Percentiles rank a stretch among this genome's conserved stretches.
Evolutionary conservation across 2,888 invertebrate genomes (phyloP).

Genomic region (Caenorhabditis macrosperma): DNA sequence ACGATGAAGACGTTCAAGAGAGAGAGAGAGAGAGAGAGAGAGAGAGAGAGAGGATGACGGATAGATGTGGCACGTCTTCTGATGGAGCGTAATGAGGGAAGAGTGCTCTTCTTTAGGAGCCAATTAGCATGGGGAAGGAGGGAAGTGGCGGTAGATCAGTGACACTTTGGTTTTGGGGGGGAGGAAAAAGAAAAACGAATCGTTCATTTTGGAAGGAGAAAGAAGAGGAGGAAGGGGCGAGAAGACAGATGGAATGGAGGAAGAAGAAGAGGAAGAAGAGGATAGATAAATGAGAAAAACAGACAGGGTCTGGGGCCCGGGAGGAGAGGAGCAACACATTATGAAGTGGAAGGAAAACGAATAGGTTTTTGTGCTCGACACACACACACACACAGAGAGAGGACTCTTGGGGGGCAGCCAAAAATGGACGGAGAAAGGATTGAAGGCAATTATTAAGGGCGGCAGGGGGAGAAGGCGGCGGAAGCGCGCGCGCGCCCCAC

Average conservation of each 20-base stretch:
- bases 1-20: too few relatives aligned
- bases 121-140: neutral
- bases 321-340: conserved; percentile 46
- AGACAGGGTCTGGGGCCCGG: conserved; percentile 3
- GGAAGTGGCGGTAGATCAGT: neutral
- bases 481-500: too few relatives aligned
- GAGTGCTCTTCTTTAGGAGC: conserved; percentile 22
- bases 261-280: conserved; percentile 15
- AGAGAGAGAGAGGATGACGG: too few relatives aligned
- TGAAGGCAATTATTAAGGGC: conserved; percentile 37
- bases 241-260: conserved; percentile 35
- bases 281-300: conserved; percentile 39
- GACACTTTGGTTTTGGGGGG: neutral
- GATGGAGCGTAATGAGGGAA: conserved; percentile 30
- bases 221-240: conserved; percentile 5
- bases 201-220: neutral
- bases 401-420: neutral
- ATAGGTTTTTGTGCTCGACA: conserved; percentile 28
- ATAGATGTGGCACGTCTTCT: conserved; percentile 5
- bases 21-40: too few relatives aligned
- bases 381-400: too few relatives aligned
- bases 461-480: neutral
- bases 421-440: conserved; percentile 18
- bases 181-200: conserved; percentile 5
- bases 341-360: conserved; percentile 36